Base-by-base conservation (phyloP, 2,797 vertebrate genomes). In the Chelmon rostratus region DNA sequence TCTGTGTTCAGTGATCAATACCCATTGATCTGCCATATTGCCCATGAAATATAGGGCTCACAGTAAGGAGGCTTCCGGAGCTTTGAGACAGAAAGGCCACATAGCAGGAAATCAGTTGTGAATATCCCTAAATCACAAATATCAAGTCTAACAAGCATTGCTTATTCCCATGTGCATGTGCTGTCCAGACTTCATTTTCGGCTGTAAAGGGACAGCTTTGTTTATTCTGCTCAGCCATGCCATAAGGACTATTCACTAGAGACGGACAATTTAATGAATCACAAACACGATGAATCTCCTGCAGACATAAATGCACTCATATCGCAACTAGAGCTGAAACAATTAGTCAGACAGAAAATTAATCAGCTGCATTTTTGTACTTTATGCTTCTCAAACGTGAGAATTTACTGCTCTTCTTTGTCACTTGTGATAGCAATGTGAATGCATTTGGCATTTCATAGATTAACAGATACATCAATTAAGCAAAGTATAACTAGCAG, bases 1-100 rank as follows among this genome's bases (percentile, higher is more conserved):
- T 85, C 71, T 89, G 67, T 84, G 74, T 86, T 86, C 68, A 64
- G 56, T 84, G 81, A 89, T 94, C 90, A 73, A 89, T 93, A 81
- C 65, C 49, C 50, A 93, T 89, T 66, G 90, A 94, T 93, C 78
- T 77, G 54, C 76, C 71, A 79, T 81, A 76, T 52, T 73, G 79
- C 86, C 88, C 86, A 83, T 57, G 70, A 74, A 89, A 88, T 84
- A 73, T 73, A 70, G 58, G 42, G 76, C 82, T 82, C 73, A 67
- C 78, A 79, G 81, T 76, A 15, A 82, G 40, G 80, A 74, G 74
- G 78, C 62, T 56, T 68, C 54, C 49, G 62, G 46, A 16, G 79
- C 44, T 77, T 46, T 73, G 15, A 64, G 33, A 6, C 40, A 23
- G 61, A 67, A 53, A 61, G 66, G 25, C 58, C 38, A 68, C 62